Conservation (phyloP, 2,797 vertebrate genomes). For the Schizopygopsis malacanthus region DNA sequence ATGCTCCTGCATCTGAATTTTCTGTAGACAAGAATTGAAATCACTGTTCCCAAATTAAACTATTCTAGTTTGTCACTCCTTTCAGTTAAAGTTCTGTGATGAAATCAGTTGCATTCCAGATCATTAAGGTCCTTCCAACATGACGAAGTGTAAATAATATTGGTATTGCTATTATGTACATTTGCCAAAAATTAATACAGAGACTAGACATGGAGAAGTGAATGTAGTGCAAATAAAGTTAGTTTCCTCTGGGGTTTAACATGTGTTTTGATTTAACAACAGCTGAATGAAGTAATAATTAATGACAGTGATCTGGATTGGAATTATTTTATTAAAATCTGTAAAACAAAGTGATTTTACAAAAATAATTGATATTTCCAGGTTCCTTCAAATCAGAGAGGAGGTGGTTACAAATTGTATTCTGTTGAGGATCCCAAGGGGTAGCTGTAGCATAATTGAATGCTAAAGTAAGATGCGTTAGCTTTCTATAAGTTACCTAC, state of each 20-base stretch:
- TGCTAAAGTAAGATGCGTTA: background rate
- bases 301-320: background rate
- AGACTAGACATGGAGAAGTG: slow-evolving; percentile 61
- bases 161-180: slow-evolving; percentile 71
- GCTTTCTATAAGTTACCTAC: background rate
- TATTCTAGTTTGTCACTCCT: background rate
- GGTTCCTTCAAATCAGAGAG: background rate
- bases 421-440: background rate
- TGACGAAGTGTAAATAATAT: slow-evolving; percentile 74
- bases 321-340: slow-evolving; percentile 56
- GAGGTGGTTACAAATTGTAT: background rate
- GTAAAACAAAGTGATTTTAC: slow-evolving; percentile 56
- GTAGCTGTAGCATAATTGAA: background rate
- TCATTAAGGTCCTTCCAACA: slow-evolving; percentile 46
- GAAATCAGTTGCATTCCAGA: slow-evolving; percentile 42
- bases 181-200: slow-evolving; percentile 69
- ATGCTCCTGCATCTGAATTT: background rate
- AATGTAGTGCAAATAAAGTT: slow-evolving; percentile 76
- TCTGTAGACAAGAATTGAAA: slow-evolving; percentile 1
- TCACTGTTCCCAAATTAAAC: background rate
- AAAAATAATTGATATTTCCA: slow-evolving; percentile 6
- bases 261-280: slow-evolving; percentile 1
- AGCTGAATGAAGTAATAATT: background rate
- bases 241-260: slow-evolving; percentile 70
- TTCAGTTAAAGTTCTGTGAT: slow-evolving; percentile 21